Conservation (phyloP, 1,140 invertebrate genomes). For the Tetramorium simillimum region DNA sequence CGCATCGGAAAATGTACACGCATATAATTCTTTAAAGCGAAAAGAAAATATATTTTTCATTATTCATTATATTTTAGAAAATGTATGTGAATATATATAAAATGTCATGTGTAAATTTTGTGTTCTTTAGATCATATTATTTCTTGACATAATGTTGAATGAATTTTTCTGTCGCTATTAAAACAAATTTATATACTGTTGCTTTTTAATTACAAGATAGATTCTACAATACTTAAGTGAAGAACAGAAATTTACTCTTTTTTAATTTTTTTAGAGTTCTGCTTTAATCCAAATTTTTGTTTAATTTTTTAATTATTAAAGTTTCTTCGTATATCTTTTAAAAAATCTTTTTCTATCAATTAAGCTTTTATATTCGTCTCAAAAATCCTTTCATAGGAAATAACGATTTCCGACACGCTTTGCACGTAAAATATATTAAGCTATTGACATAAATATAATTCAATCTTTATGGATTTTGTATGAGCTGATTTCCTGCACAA, state of each 20-base stretch:
- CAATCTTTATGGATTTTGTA: conserved; percentile 10
- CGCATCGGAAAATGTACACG: conserved; percentile 16
- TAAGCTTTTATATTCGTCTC: background rate
- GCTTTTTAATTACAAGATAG: background rate
- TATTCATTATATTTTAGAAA: conserved; percentile 5
- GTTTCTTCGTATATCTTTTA: background rate
- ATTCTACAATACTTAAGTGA: background rate
- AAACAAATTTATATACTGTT: background rate
- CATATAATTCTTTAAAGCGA: background rate
- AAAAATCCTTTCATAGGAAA: background rate
- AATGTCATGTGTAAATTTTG: background rate
- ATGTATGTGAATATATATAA: background rate
- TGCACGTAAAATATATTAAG: background rate
- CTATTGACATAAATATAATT: background rate
- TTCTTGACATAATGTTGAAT: background rate
- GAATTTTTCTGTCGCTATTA: background rate
- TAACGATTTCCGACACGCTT: background rate
- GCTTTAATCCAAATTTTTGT: no score
- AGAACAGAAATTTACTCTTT: background rate
- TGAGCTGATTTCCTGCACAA: conserved; percentile 12
- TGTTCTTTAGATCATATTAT: background rate
- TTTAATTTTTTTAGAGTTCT: background rate
- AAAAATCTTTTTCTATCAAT: background rate
- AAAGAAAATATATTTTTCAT: conserved; percentile 1
- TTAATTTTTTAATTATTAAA: background rate